phyloP scores from a whole-genome alignment of 2,888 invertebrate species.

The Cosmia pyralina region DNA sequence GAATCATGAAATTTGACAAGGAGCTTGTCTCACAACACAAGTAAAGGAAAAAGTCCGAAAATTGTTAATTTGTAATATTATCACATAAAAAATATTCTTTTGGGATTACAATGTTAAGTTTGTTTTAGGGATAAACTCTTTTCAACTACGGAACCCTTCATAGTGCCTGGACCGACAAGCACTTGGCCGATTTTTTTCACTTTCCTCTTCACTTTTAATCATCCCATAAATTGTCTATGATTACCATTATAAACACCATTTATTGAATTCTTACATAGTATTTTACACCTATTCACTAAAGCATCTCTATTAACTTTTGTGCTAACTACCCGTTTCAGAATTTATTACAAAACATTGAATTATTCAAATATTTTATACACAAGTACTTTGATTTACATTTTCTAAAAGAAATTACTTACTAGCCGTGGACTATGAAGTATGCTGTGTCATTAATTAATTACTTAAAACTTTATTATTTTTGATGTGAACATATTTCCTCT shows the following conservation, averaged over 20 bases:
- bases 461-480: constrained; percentile 6
- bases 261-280: constrained; percentile 47
- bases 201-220: constrained; percentile 1
- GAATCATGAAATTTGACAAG: too few species aligned
- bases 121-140: too few species aligned
- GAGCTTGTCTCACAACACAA: too few species aligned
- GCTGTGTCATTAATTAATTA: constrained; percentile 18
- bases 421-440: not conserved
- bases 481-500: too few species aligned
- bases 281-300: constrained; percentile 48
- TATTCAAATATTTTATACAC: constrained; percentile 53
- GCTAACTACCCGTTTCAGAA: constrained; percentile 51
- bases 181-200: not conserved
- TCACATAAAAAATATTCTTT: too few species aligned
- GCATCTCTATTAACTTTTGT: constrained; percentile 54
- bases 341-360: constrained; percentile 56
- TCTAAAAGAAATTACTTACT: constrained; percentile 26
- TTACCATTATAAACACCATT: constrained; percentile 44
- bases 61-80: too few species aligned
- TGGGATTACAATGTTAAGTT: too few species aligned
- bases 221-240: constrained; percentile 44
- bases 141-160: too few species aligned
- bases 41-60: too few species aligned
- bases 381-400: constrained; percentile 47
- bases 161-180: too few species aligned